These are phyloP conservation scores for Smutsia gigantea DNA, from an alignment of 2,797 vertebrate species.

Conservation along the genomic window DNA sequence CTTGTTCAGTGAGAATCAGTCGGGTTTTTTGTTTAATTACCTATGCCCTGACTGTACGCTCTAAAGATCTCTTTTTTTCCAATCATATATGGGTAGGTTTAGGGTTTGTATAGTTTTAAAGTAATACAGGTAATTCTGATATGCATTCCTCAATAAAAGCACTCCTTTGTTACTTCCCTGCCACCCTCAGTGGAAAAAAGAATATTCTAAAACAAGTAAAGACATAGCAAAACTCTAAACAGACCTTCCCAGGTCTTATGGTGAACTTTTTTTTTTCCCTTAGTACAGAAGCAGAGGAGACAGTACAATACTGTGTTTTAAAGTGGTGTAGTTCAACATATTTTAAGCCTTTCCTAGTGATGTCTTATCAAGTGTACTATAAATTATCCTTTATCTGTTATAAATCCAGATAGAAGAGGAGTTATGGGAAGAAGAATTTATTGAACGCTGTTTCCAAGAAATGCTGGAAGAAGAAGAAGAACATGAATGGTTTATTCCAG, in stretches of 20 bases:
- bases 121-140: conserved; percentile 21
- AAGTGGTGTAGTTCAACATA: conserved; percentile 43
- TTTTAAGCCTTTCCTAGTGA: conserved; percentile 48
- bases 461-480: conserved; percentile 96
- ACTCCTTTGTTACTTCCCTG: conserved; percentile 30
- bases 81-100: not conserved
- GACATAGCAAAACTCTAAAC: not conserved
- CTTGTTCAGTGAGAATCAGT: not conserved
- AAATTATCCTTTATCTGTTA: conserved; percentile 55
- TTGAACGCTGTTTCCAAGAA: conserved; percentile 95
- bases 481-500: conserved; percentile 96
- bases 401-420: conserved; percentile 93
- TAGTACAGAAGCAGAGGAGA: conserved; percentile 6
- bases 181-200: not conserved
- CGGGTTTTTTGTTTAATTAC: not conserved
- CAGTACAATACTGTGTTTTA: conserved; percentile 23
- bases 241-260: not conserved
- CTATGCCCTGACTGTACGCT: not conserved
- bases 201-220: conserved; percentile 41
- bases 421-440: conserved; percentile 96
- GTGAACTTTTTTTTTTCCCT: not conserved
- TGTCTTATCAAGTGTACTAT: conserved; percentile 32
- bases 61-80: not conserved
- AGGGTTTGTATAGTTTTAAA: not conserved
- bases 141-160: not conserved